Evolutionary conservation across 1,140 invertebrate species (phyloP).

Genomic region (Epicauta chinensis): DNA sequence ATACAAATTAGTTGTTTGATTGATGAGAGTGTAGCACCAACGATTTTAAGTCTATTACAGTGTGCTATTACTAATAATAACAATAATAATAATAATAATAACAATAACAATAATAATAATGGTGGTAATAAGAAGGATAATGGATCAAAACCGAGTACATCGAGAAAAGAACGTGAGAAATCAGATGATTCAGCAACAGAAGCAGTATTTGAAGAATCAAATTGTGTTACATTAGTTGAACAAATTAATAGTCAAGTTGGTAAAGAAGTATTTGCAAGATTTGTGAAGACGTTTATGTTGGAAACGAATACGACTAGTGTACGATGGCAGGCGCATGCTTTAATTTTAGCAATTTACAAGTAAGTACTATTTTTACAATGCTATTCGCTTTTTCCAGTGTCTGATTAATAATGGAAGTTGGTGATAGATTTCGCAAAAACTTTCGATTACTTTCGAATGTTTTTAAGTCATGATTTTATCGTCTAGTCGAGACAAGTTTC

Average conservation of each 20-base stretch:
- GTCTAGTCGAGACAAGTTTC: too few species aligned
- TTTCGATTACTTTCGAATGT: too few species aligned
- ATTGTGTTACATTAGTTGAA: slow-evolving; percentile 61
- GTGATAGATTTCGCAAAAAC: too few species aligned
- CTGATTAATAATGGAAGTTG: too few species aligned
- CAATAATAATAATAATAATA: background rate
- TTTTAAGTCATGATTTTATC: too few species aligned
- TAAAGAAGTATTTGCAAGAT: slow-evolving; percentile 62
- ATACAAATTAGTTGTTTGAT: slow-evolving; percentile 72
- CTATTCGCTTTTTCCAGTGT: too few species aligned
- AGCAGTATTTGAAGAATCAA: slow-evolving; percentile 61
- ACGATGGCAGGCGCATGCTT: slow-evolving; percentile 91
- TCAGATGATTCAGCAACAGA: slow-evolving; percentile 63
- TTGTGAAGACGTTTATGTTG: slow-evolving; percentile 84
- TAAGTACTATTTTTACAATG: too few species aligned
- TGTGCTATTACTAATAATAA: slow-evolving; percentile 64
- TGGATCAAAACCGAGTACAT: slow-evolving; percentile 11
- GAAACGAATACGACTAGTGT: slow-evolving; percentile 90
- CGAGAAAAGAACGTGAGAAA: slow-evolving; percentile 55
- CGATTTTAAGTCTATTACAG: slow-evolving; percentile 83
- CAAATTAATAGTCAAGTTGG: slow-evolving; percentile 68
- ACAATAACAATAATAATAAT: background rate
- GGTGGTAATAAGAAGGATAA: slow-evolving; percentile 21
- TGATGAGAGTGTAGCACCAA: slow-evolving; percentile 90
- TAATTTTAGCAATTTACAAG: slow-evolving; percentile 81